These are phyloP conservation scores for Argynnis bischoffii DNA, from an alignment of 2,888 invertebrate genomes.

Conservation along the genomic window DNA sequence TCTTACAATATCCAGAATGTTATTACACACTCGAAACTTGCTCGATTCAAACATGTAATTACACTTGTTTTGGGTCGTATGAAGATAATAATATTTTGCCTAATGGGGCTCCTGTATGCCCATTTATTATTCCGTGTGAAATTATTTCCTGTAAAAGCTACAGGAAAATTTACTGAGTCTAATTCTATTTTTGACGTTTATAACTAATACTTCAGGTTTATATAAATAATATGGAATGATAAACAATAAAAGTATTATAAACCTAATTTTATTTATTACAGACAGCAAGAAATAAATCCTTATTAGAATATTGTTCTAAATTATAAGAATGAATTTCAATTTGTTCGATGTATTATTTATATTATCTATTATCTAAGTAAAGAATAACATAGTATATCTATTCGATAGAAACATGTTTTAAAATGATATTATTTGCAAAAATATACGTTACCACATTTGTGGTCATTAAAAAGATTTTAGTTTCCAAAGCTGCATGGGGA, in stretches of 20 bases:
- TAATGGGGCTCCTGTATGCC: conserved; percentile 41
- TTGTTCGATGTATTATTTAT: no score
- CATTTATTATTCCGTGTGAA: conserved; percentile 38
- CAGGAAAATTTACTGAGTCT: conserved; percentile 8
- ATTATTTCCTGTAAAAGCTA: conserved; percentile 36
- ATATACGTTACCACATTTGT: neutral
- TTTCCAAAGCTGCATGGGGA: neutral
- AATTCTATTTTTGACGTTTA: conserved; percentile 9
- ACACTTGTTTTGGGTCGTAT: conserved; percentile 43
- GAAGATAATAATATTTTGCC: conserved; percentile 43
- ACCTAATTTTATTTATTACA: neutral
- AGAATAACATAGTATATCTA: no score
- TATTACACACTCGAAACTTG: conserved; percentile 42
- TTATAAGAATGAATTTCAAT: no score
- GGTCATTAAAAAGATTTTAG: conserved; percentile 3
- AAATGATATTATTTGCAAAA: neutral
- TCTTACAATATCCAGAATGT: conserved; percentile 38
- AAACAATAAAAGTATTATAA: neutral
- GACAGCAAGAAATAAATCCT: no score
- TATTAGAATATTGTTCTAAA: no score
- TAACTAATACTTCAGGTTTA: neutral
- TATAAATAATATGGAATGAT: neutral
- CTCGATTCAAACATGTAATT: conserved; percentile 43
- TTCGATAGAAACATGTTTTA: neutral
- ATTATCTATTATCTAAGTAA: no score